phyloP scores from a whole-genome alignment of 2,113 vertebrate species.

The Mastomys natalensis region DNA sequence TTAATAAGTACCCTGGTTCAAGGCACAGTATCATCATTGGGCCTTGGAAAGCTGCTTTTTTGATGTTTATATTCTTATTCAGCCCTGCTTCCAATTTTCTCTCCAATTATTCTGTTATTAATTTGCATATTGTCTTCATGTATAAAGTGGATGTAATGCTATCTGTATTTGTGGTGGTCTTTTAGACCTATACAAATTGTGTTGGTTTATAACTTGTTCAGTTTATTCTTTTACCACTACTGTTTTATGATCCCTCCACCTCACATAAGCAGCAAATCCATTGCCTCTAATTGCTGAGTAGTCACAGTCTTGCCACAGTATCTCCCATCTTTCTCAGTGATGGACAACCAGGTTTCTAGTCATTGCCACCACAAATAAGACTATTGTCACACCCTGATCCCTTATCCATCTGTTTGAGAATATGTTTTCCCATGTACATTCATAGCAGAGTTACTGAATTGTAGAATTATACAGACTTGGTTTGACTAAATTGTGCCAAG shows the following conservation, averaged over 20 bases:
- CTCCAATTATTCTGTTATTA: not conserved
- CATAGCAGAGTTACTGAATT: not conserved
- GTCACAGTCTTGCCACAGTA: not conserved
- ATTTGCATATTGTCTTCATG: not conserved
- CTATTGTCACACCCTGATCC: not conserved
- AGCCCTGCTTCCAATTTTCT: not conserved
- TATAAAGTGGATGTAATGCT: slow-evolving; percentile 32
- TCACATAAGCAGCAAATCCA: not conserved
- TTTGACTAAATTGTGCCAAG: not conserved
- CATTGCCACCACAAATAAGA: not conserved
- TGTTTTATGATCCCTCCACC: not conserved
- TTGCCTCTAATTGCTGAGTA: not conserved
- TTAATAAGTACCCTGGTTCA: not conserved
- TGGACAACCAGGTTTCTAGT: not conserved
- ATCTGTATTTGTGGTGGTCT: not conserved
- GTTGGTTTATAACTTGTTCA: not conserved
- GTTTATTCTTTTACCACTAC: not conserved
- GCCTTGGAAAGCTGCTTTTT: not conserved
- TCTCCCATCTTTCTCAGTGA: not conserved
- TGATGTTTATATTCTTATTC: not conserved
- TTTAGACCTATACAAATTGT: slow-evolving; percentile 21
- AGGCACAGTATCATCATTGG: not conserved
- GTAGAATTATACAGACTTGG: not conserved
- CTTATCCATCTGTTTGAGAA: not conserved
- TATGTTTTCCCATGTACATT: not conserved